Evolutionary conservation across 2,797 vertebrate species (phyloP), one percentile per base, ranked within the genome.

Genomic region (Cyclopterus lumpus): DNA sequence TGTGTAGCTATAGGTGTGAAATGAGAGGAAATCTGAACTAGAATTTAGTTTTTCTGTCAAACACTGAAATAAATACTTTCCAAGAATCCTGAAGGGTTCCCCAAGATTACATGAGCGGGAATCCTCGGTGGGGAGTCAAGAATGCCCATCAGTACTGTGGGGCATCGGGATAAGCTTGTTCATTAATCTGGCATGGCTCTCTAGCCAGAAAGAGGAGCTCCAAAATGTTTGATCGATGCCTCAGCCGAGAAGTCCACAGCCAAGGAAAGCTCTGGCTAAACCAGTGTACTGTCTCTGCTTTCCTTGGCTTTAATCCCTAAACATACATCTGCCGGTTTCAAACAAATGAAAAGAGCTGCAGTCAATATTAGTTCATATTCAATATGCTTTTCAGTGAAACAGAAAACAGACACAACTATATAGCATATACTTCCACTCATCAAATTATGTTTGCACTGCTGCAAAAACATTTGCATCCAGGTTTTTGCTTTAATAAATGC

Each of bases 131-230:
- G 66, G 62, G 75, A 63, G 71, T 76, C 60, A 69, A 81, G 64
- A 86, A 87, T 71, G 75, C 60, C 85, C 54, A 2, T 75, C 79
- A 80, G 74, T 78, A 61, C 76, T 64, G 55, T 67, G 76, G 75
- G 79, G 77, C 74, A 84, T 84, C 78, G 75, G 78, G 79, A 88
- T 89, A 81, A 90, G 73, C 85, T 63, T 73, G 80, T 75, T 85
- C 77, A 89, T 87, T 89, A 88, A 89, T 91, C 87, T 69, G 6
- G 73, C 57, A 79, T 77, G 81, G 81, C 73, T 83, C 26, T 3
- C 61, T 83, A 65, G 75, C 82, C 80, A 77, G 68, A 75, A 70
- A 83, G 77, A 75, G 34, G 49, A 83, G 81, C 34, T 84, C 75
- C 75, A 78, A 81, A 80, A 81, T 74, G 69, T 82, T 69, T 67